Percentiles rank a stretch among this genome's conserved stretches.
These are phyloP conservation scores for Brotogeris chrysoptera DNA, from an alignment of 2,797 vertebrate genomes.

Conservation along the genomic window DNA sequence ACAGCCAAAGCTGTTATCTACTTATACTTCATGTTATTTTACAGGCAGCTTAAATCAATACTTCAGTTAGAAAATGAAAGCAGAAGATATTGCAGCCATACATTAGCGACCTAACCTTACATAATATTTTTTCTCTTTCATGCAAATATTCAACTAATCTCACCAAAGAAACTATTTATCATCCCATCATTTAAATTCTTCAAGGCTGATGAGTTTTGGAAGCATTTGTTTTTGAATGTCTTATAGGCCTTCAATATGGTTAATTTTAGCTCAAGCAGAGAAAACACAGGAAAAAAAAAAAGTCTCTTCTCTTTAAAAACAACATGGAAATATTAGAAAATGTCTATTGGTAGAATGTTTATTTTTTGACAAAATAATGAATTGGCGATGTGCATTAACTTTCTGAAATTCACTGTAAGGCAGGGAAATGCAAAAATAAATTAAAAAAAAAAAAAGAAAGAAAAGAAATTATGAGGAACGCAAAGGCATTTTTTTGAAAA, in stretches of 20 bases:
- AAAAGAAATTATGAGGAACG: neutral
- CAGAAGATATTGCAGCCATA: neutral
- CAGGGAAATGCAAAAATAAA: neutral
- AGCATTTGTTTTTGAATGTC: neutral
- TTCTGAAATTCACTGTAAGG: neutral
- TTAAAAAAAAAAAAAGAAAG: accelerated
- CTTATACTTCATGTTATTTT: neutral
- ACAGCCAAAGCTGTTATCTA: neutral
- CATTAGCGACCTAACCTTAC: neutral
- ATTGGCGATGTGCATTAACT: neutral
- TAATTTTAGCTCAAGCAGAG: neutral
- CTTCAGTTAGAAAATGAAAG: neutral
- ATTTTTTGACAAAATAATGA: neutral
- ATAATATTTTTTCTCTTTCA: neutral
- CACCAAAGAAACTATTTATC: neutral
- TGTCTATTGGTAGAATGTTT: accelerated
- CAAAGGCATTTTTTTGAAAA: neutral
- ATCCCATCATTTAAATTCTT: neutral
- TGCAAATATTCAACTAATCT: neutral
- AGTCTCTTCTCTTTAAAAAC: neutral
- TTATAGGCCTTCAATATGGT: neutral
- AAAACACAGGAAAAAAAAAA: neutral
- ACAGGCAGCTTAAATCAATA: neutral
- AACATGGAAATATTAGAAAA: neutral
- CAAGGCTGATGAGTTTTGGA: neutral